Evolutionary conservation across 2,888 invertebrate species (phyloP), one percentile per base, ranked within the genome.

Genomic region (Drosophila paramelanica): DNA sequence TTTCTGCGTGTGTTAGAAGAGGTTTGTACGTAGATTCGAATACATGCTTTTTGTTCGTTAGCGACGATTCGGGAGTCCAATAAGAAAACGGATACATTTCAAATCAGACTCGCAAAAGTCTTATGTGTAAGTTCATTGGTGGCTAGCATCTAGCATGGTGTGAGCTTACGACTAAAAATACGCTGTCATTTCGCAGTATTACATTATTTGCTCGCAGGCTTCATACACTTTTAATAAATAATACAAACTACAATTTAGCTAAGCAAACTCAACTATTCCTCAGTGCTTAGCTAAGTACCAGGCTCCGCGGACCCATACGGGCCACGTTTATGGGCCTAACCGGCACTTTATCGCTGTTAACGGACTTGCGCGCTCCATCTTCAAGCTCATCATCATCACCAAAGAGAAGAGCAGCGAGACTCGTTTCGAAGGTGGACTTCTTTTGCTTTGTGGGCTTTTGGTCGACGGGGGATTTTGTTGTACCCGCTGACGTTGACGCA

Each of bases 61-160:
- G 62, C 78, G 87, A 90, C 92, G 91, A 92, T 91, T 92, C 92
- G 92, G 90, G 91, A 92, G 92, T 92, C 92, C 88, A 92, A 92
- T 92, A 82, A 83, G 92, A 92, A 92, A 91, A 13, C 49, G 5
- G 7, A 25, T 41, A 23, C 17, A 60, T 91, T 92, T 92, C 92
- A 85, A 89, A 92, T 92, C 89, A 90, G 92, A 92, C 91, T 92
- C 92, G 88, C 92, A 92, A 92, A 91, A 91, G 90, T 89, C 87
- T 73, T 57, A 58, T 66, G 67, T 62, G 61, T 67, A 46, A 58
- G 64, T 61, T 62, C 68, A 73, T 68, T 79, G 83, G 74, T 75
- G 85, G 81, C 65, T 66, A 67, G 66, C 61, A 38, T 76, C 66
- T 72, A 81, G 64, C 64, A 59, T 43, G 50, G 17, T 46, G 47